Evolutionary conservation across 2,888 invertebrate genomes (phyloP), one percentile per base, ranked within the genome.

Genomic region (Peribatodes rhomboidaria): DNA sequence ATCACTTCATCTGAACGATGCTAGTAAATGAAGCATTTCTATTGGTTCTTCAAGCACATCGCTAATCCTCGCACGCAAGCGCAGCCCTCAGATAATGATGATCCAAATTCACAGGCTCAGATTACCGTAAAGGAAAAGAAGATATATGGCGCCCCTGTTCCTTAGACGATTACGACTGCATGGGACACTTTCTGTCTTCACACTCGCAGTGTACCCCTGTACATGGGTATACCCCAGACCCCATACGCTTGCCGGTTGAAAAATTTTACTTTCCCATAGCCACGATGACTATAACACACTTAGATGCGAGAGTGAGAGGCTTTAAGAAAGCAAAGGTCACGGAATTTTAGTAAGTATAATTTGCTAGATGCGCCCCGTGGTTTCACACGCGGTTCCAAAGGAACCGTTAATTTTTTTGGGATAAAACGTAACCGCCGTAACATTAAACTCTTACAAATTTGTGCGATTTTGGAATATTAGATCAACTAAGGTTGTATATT

Each of bases 291-390:
- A 13, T 42, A 14, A 55, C 54, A 0, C 31, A 55, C 31, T 13
- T 31, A 6, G 22, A 42, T 18, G 18, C 31, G 2, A 18, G 2
- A 16, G 31, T 55, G 3, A 42, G 42, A 42, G 54, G 54, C 8
- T 31, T 55, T 0, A 16, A 16, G 2, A 16, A 41, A 13, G 54
- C 31, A 0, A 27, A 31, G 3, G 10, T 42, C 1, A 18, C 13
- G 1, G 42, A 42, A 3, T 55, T 42, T 55, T 55, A 18, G 54
- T 55, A 42, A 55, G 54, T 31, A 55, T 7, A 16, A 7, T 9
- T 0, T 0, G 2, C n/a, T 31, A 27, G 2, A 27, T 27, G 6
- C 27, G 20, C 22, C 20, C 13, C 1, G 22, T 46, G 13, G n/a
- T 13, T 37, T 8, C 1, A 37, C 3, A 37, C 27, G n/a, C n/a